Evolutionary conservation across 2,797 vertebrate genomes (phyloP), one percentile per base, ranked within the genome.

Genomic region (Phyllotis vaccarum): DNA sequence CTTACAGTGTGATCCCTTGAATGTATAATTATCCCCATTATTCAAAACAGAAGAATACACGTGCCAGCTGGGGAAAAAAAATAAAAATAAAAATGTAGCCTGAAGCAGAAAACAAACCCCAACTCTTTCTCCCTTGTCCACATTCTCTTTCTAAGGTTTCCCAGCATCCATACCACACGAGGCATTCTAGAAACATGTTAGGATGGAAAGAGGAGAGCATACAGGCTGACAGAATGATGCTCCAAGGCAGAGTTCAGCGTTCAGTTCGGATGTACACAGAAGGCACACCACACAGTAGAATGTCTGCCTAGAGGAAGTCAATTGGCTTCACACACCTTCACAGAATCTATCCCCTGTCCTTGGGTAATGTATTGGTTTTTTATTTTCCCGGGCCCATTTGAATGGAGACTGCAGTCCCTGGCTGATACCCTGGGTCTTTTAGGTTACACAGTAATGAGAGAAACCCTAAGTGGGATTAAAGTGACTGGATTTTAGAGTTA

Each of bases 11-110:
- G 97, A 96, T 97, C 97, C 97, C 97, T 98, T 98, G 96, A 97
- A 98, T 98, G 98, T 99, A 98, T 98, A 99, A 99, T 99, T 98
- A 98, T 98, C 97, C 98, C 97, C 97, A 98, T 98, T 98, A 98
- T 98, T 22, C 46, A 98, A 98, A 98, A 98, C 98, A 98, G 62
- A 98, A 98, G 97, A 78, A 97, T 97, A 93, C 97, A 70, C 97
- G 98, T 99, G 99, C 98, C 98, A 98, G 97, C 98, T 93, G 97
- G 97, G 95, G 98, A 93, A 98, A 98, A 98, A 98, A 99, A 99
- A 98, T 93, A 98, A 97, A 98, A 99, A 98, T 98, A 99, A 99
- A 98, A 98, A 78, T 49, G 95, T 95, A 94, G 97, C 97, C 98
- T 97, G 3, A 0, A 98, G 98, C 97, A 97, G 93, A 97, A 78